These are phyloP conservation scores for Cyphomyrus discorhynchus DNA, from an alignment of 2,113 vertebrate species.

Conservation along the genomic window DNA sequence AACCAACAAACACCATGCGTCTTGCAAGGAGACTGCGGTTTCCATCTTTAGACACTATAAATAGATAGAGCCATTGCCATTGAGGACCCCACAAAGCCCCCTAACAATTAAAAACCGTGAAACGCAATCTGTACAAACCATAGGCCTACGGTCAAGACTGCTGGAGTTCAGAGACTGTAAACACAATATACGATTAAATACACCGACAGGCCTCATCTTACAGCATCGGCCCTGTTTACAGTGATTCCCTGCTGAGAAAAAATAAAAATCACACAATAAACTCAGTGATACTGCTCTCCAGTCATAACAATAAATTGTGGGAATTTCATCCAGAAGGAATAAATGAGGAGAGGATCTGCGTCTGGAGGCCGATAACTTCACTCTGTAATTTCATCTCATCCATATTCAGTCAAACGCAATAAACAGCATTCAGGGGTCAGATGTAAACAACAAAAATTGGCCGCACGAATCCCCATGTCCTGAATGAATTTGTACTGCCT, in stretches of 20 bases:
- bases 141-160: slow-evolving; percentile 55
- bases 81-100: slow-evolving; percentile 51
- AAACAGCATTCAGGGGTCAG: background rate
- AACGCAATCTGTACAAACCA: slow-evolving; percentile 61
- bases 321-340: slow-evolving; percentile 8
- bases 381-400: background rate
- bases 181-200: slow-evolving; percentile 54
- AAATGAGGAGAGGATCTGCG: slow-evolving; percentile 22
- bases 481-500: background rate
- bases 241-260: slow-evolving; percentile 48
- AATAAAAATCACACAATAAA: background rate
- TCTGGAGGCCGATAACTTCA: background rate
- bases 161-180: slow-evolving; percentile 64
- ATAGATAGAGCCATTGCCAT: background rate
- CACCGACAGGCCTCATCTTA: slow-evolving; percentile 57
- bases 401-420: background rate
- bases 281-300: background rate
- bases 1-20: slow-evolving; percentile 18
- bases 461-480: background rate
- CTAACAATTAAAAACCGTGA: slow-evolving; percentile 53
- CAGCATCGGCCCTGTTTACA: slow-evolving; percentile 49
- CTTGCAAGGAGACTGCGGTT: slow-evolving; percentile 37
- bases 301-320: background rate
- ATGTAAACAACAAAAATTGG: background rate
- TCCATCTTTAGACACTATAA: slow-evolving; percentile 49